Conservation (phyloP, 2,113 vertebrate genomes). For the Jacana jacana region DNA sequence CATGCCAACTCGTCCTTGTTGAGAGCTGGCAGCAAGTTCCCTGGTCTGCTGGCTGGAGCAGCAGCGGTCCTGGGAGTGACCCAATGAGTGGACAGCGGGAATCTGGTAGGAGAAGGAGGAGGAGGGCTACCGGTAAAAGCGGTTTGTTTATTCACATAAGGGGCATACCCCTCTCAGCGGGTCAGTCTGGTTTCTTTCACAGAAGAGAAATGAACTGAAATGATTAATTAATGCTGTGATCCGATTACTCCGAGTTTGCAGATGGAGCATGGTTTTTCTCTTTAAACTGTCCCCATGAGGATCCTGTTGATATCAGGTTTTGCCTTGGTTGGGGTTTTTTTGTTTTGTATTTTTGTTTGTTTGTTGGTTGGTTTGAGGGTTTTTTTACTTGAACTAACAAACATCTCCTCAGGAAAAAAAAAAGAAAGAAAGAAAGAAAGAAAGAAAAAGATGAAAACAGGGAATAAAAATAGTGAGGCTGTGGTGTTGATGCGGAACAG, state of each 20-base stretch:
- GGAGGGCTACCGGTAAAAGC: neutral
- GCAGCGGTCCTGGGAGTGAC: neutral
- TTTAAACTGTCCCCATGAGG: conserved; percentile 11
- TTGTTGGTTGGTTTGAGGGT: no score
- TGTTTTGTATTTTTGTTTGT: neutral
- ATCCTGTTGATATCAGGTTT: neutral
- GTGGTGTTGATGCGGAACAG: neutral
- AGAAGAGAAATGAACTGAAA: conserved; percentile 39
- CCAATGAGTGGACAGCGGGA: neutral
- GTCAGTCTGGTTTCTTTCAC: conserved; percentile 31
- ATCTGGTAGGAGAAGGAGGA: neutral
- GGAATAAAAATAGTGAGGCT: neutral
- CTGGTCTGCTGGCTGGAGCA: fast-evolving
- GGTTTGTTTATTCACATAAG: neutral
- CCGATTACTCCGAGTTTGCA: conserved; percentile 43
- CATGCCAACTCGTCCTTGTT: fast-evolving
- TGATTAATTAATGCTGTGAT: conserved; percentile 52
- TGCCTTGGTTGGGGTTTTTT: neutral
- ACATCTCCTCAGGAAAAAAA: neutral
- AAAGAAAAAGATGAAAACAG: neutral
- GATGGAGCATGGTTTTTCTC: conserved; percentile 23
- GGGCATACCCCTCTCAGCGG: neutral
- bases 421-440: neutral
- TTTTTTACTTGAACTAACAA: neutral
- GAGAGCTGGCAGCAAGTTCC: neutral